Percentiles rank a stretch among this genome's conserved stretches.
phyloP scores from a whole-genome alignment of 2,797 vertebrate species.

The Parauchenoglanis punctatus region DNA sequence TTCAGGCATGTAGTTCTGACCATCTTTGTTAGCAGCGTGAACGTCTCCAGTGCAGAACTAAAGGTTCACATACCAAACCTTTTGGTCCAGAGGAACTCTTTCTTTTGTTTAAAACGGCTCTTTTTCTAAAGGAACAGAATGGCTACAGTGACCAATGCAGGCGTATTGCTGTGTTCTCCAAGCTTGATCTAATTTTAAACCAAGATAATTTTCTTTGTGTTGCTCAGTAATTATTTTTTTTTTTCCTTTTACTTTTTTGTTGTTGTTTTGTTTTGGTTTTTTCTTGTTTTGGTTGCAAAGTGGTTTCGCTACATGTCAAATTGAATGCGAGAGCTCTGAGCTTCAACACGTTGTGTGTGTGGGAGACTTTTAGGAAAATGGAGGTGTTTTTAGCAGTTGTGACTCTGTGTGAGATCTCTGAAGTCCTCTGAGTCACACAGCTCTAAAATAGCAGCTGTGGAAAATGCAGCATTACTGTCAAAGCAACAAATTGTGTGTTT shows the following conservation, averaged over 20 bases:
- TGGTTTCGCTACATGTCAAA: constrained; percentile 28
- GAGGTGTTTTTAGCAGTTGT: constrained; percentile 40
- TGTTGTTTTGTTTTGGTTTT: too few relatives aligned
- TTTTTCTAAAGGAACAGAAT: background rate
- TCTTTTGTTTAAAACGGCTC: background rate
- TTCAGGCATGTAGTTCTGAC: background rate
- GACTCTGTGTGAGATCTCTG: constrained; percentile 28
- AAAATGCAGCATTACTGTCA: constrained; percentile 38
- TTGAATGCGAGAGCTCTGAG: constrained; percentile 14
- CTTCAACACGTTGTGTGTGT: constrained; percentile 14
- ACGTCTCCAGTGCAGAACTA: background rate
- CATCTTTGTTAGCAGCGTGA: background rate
- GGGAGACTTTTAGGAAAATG: constrained; percentile 30
- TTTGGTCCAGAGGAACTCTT: background rate
- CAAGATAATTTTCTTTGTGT: background rate
- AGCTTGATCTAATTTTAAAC: background rate
- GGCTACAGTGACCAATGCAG: background rate
- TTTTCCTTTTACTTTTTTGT: too few relatives aligned
- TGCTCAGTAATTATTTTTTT: background rate
- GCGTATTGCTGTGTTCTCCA: background rate
- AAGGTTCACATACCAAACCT: background rate
- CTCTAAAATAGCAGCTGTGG: constrained; percentile 36
- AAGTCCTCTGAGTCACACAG: constrained; percentile 40
- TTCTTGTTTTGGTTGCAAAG: background rate
- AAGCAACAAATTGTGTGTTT: constrained; percentile 9